A percentile compares a stretch with the other conserved stretches of the same genome.
Evolutionary conservation across 2,113 vertebrate genomes (phyloP).

Genomic region (Corythornis cristatus): DNA sequence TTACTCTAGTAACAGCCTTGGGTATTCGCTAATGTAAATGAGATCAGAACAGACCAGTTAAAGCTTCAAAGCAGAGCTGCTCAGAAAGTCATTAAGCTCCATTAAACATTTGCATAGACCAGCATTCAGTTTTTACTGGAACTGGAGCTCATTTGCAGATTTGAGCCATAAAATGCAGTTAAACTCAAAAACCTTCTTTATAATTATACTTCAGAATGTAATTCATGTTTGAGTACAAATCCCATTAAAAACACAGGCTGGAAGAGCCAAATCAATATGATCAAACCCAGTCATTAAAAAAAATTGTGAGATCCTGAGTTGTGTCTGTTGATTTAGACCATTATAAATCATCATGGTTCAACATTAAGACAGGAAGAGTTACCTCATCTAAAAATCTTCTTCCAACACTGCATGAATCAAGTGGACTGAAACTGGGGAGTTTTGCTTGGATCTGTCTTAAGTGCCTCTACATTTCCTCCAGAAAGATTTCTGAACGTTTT

Average conservation of each 20-base stretch:
- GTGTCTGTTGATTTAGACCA: not conserved
- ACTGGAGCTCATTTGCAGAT: not conserved
- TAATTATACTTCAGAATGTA: not conserved
- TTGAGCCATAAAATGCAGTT: not conserved
- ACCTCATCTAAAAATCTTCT: not conserved
- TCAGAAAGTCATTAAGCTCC: slow-evolving; percentile 27
- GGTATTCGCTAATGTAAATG: not conserved
- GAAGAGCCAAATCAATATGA: not conserved
- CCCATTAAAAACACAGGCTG: not conserved
- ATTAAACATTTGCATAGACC: not conserved
- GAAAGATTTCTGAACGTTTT: not conserved
- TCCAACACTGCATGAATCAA: not conserved
- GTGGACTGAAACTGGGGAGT: not conserved
- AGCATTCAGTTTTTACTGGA: not conserved
- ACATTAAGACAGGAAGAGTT: not conserved
- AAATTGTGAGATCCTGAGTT: not conserved
- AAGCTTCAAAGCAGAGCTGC: slow-evolving; percentile 15
- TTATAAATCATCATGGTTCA: not conserved
- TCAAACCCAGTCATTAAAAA: not conserved
- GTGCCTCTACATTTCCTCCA: not conserved
- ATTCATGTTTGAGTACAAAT: not conserved
- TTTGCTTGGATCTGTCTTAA: not conserved
- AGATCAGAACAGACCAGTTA: not conserved
- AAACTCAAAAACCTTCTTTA: not conserved
- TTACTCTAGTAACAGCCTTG: not conserved